Conservation (phyloP, 1,140 invertebrate genomes). For the Leptonema lineaticorne region DNA sequence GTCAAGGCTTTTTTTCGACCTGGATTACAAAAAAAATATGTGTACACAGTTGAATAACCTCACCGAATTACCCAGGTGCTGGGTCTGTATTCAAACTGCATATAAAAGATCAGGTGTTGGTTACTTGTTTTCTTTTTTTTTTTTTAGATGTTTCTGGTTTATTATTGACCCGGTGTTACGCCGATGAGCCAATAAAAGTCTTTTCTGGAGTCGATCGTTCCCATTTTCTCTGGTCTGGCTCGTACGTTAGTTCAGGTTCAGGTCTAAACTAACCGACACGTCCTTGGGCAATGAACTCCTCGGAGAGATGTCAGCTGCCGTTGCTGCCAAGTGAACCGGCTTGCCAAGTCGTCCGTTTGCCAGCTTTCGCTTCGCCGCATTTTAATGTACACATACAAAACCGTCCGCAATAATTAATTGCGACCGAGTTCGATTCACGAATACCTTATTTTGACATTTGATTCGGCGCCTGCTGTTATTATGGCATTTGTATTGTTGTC, state of each 20-base stretch:
- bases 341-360: neutral
- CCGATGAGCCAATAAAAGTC: neutral
- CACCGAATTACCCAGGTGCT: too few relatives aligned
- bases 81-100: neutral
- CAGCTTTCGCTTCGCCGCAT: neutral
- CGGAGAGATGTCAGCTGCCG: slow-evolving; percentile 1
- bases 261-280: neutral
- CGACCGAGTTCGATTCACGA: neutral
- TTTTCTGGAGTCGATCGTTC: neutral
- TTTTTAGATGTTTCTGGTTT: neutral
- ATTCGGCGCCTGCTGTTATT: too few relatives aligned
- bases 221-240: neutral
- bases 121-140: neutral
- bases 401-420: neutral
- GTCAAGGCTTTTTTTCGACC: neutral
- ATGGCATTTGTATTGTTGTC: too few relatives aligned
- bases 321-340: neutral
- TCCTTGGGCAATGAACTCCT: slow-evolving; percentile 11
- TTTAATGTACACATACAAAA: too few relatives aligned
- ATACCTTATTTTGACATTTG: too few relatives aligned
- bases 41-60: neutral
- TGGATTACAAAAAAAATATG: neutral
- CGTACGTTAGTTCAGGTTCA: neutral
- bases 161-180: neutral
- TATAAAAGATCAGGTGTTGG: slow-evolving; percentile 4